Conservation (phyloP, 2,888 invertebrate genomes). For the Watsonalla binaria region DNA sequence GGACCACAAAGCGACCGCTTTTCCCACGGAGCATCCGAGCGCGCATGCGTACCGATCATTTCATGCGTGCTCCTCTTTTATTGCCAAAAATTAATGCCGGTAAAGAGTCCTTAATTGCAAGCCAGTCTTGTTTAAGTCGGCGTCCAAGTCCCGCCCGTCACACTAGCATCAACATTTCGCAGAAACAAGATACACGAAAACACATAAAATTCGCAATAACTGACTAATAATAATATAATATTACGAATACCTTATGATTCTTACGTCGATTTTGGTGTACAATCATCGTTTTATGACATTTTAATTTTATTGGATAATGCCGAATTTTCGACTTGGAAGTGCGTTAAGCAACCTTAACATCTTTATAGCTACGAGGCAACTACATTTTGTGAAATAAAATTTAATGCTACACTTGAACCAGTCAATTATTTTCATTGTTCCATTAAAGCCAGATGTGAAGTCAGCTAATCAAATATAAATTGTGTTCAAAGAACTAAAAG, state of each 20-base stretch:
- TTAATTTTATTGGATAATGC: slow-evolving; percentile 68
- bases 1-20: slow-evolving; percentile 70
- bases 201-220: slow-evolving; percentile 57
- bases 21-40: slow-evolving; percentile 70
- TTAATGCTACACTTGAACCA: slow-evolving; percentile 14
- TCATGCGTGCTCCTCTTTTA: slow-evolving; percentile 72
- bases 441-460: slow-evolving; percentile 21
- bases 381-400: slow-evolving; percentile 18
- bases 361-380: slow-evolving; percentile 42
- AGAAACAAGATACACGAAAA: slow-evolving; percentile 53
- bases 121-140: slow-evolving; percentile 58
- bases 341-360: slow-evolving; percentile 42
- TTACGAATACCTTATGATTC: slow-evolving; percentile 53
- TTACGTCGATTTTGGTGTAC: slow-evolving; percentile 36
- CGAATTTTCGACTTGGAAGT: slow-evolving; percentile 27
- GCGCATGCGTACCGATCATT: slow-evolving; percentile 70
- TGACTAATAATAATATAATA: slow-evolving; percentile 62
- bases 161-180: slow-evolving; percentile 49
- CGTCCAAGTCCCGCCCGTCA: slow-evolving; percentile 43
- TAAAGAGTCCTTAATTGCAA: slow-evolving; percentile 75
- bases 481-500: slow-evolving; percentile 14
- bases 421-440: slow-evolving; percentile 20
- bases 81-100: slow-evolving; percentile 79
- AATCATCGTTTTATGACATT: slow-evolving; percentile 53
- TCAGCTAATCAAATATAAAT: slow-evolving; percentile 21